phyloP scores from a whole-genome alignment of 2,113 vertebrate genomes.

The Aspidoscelis tigris region DNA sequence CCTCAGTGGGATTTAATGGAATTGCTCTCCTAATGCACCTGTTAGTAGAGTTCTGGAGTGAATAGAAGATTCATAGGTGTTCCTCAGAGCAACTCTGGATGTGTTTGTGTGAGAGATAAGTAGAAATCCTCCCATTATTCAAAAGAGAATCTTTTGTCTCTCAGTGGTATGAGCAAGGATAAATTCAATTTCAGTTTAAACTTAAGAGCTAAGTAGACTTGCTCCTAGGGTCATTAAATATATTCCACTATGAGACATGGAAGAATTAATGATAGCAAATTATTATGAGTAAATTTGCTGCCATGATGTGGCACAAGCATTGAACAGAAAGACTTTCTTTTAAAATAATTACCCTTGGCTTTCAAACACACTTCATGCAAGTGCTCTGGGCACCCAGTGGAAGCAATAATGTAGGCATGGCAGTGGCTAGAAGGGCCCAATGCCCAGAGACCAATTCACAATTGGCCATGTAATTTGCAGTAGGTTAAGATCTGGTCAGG shows the following conservation, averaged over 20 bases:
- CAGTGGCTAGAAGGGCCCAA: too few relatives aligned
- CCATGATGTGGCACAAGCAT: neutral
- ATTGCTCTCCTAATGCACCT: neutral
- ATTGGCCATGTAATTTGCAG: too few relatives aligned
- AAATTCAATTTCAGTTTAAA: conserved; percentile 26
- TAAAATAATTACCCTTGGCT: too few relatives aligned
- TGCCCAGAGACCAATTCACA: too few relatives aligned
- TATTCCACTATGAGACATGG: neutral
- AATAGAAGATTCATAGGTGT: neutral
- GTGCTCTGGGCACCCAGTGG: neutral
- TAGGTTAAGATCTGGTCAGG: too few relatives aligned
- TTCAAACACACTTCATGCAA: conserved; percentile 30
- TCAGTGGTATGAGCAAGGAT: neutral
- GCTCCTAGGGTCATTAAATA: conserved; percentile 15
- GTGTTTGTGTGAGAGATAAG: neutral
- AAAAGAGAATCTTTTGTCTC: conserved; percentile 23
- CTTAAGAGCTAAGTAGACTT: neutral
- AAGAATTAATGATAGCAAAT: conserved; percentile 25
- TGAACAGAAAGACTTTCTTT: conserved; percentile 28
- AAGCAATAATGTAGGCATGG: neutral
- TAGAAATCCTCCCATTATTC: neutral
- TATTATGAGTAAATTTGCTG: conserved; percentile 24
- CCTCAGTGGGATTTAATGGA: neutral
- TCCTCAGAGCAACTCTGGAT: neutral
- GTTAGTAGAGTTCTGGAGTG: accelerated